Evolutionary conservation across 2,797 vertebrate genomes (phyloP).

Genomic region (Sebastes alutus): DNA sequence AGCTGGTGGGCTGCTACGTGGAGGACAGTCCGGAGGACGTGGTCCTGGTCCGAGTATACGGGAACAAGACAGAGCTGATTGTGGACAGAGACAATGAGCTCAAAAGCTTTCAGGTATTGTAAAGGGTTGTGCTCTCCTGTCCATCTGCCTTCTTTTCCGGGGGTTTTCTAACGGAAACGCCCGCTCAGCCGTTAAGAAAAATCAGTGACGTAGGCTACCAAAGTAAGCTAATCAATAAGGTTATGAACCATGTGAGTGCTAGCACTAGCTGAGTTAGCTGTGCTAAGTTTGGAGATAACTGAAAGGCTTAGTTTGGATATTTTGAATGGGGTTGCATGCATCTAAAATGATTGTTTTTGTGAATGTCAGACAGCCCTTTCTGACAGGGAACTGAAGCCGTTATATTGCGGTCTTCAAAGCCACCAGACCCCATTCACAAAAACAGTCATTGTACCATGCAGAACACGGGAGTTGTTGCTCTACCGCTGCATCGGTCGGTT

Average conservation of each 20-base stretch:
- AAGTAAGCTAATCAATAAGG: background rate
- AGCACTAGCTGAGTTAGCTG: too few species aligned
- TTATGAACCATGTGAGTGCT: background rate
- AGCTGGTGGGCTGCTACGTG: constrained; percentile 92
- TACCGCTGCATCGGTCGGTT: too few species aligned
- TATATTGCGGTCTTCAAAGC: too few species aligned
- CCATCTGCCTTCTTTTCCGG: background rate
- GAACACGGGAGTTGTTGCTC: too few species aligned
- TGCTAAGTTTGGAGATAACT: too few species aligned
- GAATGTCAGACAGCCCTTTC: too few species aligned
- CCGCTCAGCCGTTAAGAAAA: background rate
- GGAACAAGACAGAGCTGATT: constrained; percentile 93
- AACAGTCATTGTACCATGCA: too few species aligned
- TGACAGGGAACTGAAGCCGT: too few species aligned
- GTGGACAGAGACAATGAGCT: constrained; percentile 96
- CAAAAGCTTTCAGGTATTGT: constrained; percentile 90
- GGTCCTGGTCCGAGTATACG: constrained; percentile 94
- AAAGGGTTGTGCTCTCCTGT: background rate
- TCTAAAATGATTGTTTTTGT: too few species aligned
- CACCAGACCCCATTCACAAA: too few species aligned
- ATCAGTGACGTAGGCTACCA: background rate
- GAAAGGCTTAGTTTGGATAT: too few species aligned
- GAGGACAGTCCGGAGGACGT: constrained; percentile 89
- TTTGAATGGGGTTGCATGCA: too few species aligned
- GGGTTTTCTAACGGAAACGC: background rate